A percentile compares a stretch with the other conserved stretches of the same genome.
These are phyloP conservation scores for Cyclophora albipunctata DNA, from an alignment of 2,888 invertebrate genomes.

Conservation along the genomic window DNA sequence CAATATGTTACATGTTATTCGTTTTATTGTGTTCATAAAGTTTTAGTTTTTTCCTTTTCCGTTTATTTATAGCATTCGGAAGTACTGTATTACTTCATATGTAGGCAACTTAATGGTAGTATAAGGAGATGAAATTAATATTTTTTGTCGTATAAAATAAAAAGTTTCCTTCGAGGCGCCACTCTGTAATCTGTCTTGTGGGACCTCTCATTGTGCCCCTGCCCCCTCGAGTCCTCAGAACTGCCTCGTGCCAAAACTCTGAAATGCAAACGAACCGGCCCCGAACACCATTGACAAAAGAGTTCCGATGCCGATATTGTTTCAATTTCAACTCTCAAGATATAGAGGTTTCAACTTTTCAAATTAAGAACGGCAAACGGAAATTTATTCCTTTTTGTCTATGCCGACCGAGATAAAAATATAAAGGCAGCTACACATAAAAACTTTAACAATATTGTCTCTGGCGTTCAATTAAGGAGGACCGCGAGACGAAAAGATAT, in stretches of 20 bases:
- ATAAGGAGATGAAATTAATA: too few species aligned
- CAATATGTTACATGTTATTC: too few species aligned
- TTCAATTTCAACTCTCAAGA: conserved; percentile 10
- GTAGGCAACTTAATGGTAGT: too few species aligned
- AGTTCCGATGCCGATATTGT: conserved; percentile 2
- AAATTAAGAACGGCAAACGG: conserved; percentile 14
- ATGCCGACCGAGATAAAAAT: conserved; percentile 18
- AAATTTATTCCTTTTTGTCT: conserved; percentile 12
- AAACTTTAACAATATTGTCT: conserved; percentile 65
- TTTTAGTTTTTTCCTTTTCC: too few species aligned
- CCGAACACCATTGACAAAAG: conserved; percentile 4
- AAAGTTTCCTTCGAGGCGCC: conserved; percentile 54
- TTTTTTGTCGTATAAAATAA: conserved; percentile 18
- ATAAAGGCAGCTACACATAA: conserved; percentile 30
- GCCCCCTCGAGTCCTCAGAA: conserved; percentile 25
- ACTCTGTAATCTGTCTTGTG: conserved; percentile 69
- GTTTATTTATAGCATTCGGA: too few species aligned
- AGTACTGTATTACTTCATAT: too few species aligned
- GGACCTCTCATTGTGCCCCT: conserved; percentile 65
- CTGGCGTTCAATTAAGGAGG: conserved; percentile 61
- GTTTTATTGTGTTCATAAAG: too few species aligned
- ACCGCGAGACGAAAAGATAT: conserved; percentile 42
- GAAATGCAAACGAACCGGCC: too few species aligned
- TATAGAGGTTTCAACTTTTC: conserved; percentile 12
- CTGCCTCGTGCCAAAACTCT: too few species aligned